Conservation (phyloP, 1,140 invertebrate species). For the Papilio machaon region DNA sequence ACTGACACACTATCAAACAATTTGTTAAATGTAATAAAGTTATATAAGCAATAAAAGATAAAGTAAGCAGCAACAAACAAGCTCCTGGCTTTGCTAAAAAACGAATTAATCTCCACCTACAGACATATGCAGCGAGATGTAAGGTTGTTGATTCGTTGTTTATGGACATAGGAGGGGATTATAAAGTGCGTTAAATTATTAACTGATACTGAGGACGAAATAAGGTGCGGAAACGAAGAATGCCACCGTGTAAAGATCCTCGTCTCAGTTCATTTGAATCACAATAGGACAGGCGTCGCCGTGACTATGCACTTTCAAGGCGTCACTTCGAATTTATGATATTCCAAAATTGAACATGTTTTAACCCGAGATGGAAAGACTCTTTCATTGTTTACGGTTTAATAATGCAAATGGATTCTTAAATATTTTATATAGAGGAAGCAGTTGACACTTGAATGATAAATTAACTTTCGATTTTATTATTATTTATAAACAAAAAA, state of each 20-base stretch:
- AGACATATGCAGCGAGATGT: neutral
- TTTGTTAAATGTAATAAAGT: neutral
- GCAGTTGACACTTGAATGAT: conserved; percentile 5
- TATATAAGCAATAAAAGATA: too few relatives aligned
- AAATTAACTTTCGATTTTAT: conserved; percentile 15
- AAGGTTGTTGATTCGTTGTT: neutral
- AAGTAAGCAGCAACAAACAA: too few relatives aligned
- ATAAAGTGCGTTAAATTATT: conserved; percentile 8
- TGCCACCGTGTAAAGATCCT: conserved; percentile 70
- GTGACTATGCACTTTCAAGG: conserved; percentile 64
- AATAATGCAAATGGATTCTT: conserved; percentile 6
- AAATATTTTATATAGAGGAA: conserved; percentile 8
- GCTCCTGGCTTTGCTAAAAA: too few relatives aligned
- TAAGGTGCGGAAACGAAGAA: conserved; percentile 71
- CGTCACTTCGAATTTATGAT: conserved; percentile 59
- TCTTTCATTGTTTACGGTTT: conserved; percentile 25
- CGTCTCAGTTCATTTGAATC: conserved; percentile 67
- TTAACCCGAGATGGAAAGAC: conserved; percentile 6
- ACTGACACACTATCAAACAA: neutral
- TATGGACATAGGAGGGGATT: neutral
- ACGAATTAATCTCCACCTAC: too few relatives aligned
- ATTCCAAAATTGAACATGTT: conserved; percentile 53
- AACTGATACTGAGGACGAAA: conserved; percentile 29
- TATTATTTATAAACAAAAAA: conserved; percentile 15
- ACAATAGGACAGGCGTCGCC: conserved; percentile 71